Evolutionary conservation across 2,888 invertebrate species (phyloP).

Genomic region (Habrosyne pyritoides): DNA sequence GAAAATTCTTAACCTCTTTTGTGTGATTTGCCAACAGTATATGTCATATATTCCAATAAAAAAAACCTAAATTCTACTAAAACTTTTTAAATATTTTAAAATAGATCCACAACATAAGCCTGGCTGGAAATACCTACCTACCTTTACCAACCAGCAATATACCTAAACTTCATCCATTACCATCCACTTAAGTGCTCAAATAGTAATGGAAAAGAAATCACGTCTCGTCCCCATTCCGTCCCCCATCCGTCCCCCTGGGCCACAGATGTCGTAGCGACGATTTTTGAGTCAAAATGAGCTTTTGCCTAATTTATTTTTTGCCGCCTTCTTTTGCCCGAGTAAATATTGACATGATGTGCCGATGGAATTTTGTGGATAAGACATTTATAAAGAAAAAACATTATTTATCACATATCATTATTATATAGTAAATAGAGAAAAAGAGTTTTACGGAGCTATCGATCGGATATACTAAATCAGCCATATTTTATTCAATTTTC

Average conservation of each 20-base stretch:
- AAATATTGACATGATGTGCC: conserved; percentile 75
- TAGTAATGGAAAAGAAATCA: conserved; percentile 69
- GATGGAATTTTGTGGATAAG: conserved; percentile 49
- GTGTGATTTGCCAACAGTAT: too few relatives aligned
- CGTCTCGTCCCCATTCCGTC: conserved; percentile 40
- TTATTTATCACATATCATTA: too few relatives aligned
- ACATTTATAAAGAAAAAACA: conserved; percentile 10
- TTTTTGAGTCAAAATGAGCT: conserved; percentile 79
- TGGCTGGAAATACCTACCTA: not conserved
- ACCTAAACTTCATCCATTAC: conserved; percentile 8
- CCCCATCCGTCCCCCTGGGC: conserved; percentile 47
- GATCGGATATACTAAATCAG: too few relatives aligned
- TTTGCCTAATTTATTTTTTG: conserved; percentile 84
- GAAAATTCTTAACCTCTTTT: too few relatives aligned
- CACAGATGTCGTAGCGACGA: conserved; percentile 75
- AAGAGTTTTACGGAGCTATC: too few relatives aligned
- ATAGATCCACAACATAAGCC: not conserved
- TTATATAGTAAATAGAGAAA: too few relatives aligned
- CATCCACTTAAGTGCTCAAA: conserved; percentile 12
- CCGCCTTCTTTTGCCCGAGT: conserved; percentile 80
- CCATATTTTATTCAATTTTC: too few relatives aligned
- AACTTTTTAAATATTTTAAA: too few relatives aligned
- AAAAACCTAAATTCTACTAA: too few relatives aligned
- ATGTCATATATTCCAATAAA: too few relatives aligned
- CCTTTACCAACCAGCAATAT: not conserved